Percentiles rank a stretch among this genome's conserved stretches.
Evolutionary conservation across 2,888 invertebrate genomes (phyloP).

Genomic region (Pheosia tremula): DNA sequence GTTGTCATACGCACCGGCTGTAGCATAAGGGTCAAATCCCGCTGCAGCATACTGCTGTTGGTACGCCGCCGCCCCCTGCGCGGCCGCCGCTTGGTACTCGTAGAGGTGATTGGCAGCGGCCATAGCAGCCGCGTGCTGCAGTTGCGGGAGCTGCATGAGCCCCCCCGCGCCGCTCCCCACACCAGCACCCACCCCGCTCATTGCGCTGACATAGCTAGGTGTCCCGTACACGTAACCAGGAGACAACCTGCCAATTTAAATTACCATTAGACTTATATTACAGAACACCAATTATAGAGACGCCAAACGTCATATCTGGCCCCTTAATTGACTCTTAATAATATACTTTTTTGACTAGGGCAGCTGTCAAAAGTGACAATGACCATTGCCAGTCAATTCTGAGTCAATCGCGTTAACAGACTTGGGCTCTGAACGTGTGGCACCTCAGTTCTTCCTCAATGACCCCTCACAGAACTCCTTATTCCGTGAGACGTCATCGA

Average conservation of each 20-base stretch:
- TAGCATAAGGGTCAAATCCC: slow-evolving; percentile 90
- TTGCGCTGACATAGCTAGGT: slow-evolving; percentile 91
- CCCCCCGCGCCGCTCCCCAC: slow-evolving; percentile 87
- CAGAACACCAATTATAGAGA: slow-evolving; percentile 16
- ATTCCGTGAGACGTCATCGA: slow-evolving; percentile 57
- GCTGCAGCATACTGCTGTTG: slow-evolving; percentile 90
- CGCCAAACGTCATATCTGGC: slow-evolving; percentile 26
- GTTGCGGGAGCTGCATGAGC: slow-evolving; percentile 87
- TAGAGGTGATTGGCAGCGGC: slow-evolving; percentile 93
- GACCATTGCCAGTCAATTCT: not conserved
- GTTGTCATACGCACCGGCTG: slow-evolving; percentile 82
- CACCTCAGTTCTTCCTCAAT: slow-evolving; percentile 46
- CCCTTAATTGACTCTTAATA: too few relatives aligned
- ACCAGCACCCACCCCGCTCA: slow-evolving; percentile 82
- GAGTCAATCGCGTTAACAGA: slow-evolving; percentile 7
- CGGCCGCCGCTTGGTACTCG: slow-evolving; percentile 91
- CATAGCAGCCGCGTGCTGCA: slow-evolving; percentile 90
- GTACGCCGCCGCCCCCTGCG: slow-evolving; percentile 88
- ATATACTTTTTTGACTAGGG: too few relatives aligned
- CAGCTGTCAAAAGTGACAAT: too few relatives aligned
- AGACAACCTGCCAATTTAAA: slow-evolving; percentile 70
- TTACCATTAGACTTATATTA: slow-evolving; percentile 14
- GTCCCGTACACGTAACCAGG: slow-evolving; percentile 90
- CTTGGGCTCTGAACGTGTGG: slow-evolving; percentile 36
- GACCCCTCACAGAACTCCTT: slow-evolving; percentile 45